These are phyloP conservation scores for Oscheius sp. DNA, from an alignment of 2,888 invertebrate genomes.

Conservation along the genomic window DNA sequence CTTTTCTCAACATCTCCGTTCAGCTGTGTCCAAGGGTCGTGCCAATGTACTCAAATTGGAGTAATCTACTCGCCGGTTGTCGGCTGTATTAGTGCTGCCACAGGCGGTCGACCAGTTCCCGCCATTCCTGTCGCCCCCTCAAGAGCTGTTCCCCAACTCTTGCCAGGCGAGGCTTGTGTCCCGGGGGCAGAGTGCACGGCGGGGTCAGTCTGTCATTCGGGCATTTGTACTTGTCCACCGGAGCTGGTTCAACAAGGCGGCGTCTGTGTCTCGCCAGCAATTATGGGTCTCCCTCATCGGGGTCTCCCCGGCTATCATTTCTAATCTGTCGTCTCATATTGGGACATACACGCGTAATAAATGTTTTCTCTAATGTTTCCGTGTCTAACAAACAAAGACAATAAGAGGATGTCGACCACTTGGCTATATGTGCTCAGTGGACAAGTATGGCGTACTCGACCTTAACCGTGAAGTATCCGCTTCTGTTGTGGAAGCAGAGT, in stretches of 20 bases:
- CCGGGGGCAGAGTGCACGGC: conserved; percentile 35
- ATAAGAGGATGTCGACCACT: too few species aligned
- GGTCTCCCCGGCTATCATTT: conserved; percentile 32
- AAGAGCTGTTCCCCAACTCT: conserved; percentile 19
- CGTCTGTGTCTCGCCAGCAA: conserved; percentile 28
- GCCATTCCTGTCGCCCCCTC: conserved; percentile 25
- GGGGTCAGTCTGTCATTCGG: conserved; percentile 28
- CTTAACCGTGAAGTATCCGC: conserved; percentile 59
- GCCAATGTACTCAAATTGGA: conserved; percentile 10
- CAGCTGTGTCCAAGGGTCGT: conserved; percentile 33
- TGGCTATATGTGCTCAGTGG: conserved; percentile 9
- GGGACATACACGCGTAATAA: too few species aligned
- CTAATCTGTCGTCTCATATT: too few species aligned
- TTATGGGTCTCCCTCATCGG: conserved; percentile 15
- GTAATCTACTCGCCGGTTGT: conserved; percentile 23
- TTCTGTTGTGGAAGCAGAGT: conserved; percentile 48
- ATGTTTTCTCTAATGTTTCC: too few species aligned
- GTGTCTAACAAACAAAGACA: too few species aligned
- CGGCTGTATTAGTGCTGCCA: conserved; percentile 11
- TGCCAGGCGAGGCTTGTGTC: conserved; percentile 24
- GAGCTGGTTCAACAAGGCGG: conserved; percentile 30
- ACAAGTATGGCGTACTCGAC: conserved; percentile 52
- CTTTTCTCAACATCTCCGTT: neutral
- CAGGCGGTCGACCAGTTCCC: conserved; percentile 21
- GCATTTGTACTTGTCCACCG: conserved; percentile 36